Conservation (phyloP, 2,888 invertebrate genomes). For the Yponomeuta plumbellus region DNA sequence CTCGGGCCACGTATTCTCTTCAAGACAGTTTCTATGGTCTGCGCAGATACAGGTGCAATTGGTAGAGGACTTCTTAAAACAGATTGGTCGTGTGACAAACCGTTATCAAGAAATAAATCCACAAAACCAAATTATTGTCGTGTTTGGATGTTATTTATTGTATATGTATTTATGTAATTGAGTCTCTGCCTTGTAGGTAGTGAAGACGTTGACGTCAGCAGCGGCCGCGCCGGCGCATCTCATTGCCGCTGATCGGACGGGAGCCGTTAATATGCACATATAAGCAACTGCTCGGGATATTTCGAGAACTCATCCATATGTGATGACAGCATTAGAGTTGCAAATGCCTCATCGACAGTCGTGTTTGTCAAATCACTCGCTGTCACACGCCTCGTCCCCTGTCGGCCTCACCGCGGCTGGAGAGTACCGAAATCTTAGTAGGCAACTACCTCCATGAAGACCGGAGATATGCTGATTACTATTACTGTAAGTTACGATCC, state of each 20-base stretch:
- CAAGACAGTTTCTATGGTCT: too few species aligned
- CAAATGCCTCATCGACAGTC: slow-evolving; percentile 43
- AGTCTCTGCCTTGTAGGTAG: neutral
- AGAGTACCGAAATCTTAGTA: neutral
- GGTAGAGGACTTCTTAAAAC: too few species aligned
- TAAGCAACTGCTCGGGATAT: slow-evolving; percentile 24
- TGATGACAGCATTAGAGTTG: slow-evolving; percentile 50
- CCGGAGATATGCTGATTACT: too few species aligned
- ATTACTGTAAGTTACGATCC: too few species aligned
- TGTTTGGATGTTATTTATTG: too few species aligned
- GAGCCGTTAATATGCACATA: slow-evolving; percentile 35
- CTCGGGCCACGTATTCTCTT: neutral
- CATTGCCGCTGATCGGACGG: slow-evolving; percentile 27
- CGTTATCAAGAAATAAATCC: too few species aligned
- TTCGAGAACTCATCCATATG: slow-evolving; percentile 57
- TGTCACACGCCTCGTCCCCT: slow-evolving; percentile 20
- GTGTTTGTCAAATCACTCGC: slow-evolving; percentile 29
- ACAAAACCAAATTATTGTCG: too few species aligned
- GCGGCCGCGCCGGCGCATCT: slow-evolving; percentile 26
- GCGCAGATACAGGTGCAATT: too few species aligned
- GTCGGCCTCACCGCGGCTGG: neutral
- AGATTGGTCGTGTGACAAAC: too few species aligned
- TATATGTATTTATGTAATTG: too few species aligned
- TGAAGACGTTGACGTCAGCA: slow-evolving; percentile 9
- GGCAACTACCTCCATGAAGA: too few species aligned